Base-by-base conservation (phyloP, 2,113 vertebrate genomes). In the Spilogale gracilis region DNA sequence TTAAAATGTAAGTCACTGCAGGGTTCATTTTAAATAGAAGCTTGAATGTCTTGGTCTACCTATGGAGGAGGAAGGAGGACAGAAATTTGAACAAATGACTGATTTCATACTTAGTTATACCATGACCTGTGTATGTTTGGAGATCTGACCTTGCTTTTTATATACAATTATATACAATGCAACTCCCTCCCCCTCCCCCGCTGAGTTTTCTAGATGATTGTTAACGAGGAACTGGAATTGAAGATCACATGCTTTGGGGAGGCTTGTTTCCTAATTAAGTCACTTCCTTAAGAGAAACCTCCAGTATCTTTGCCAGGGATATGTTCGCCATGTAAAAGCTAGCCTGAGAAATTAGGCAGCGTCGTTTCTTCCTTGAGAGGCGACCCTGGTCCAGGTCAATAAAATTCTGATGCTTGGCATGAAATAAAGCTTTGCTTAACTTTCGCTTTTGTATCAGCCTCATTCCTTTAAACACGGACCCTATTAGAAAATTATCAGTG, bases 1-100 rank as follows among this genome's bases (percentile, higher is more conserved):
- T 97, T 94, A 97, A 93, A 98, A 97, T 94, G 94, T 85, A 95
- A 89, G 94, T 95, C 94, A 58, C 56, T 12, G 32, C 32, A 50
- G 65, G 30, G 50, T 93, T 92, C 76, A 3, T 95, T 93, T 92
- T 82, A 95, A 82, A 65, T 9, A 73, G 71, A 58, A 27, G 65
- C 82, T 32, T n/a, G 5, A 65, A 45, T 69, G 18, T 74, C 61
- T 63, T 45, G 32, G 50, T 92, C 74, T 92, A 96, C 86, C 82
- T 95, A 10, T 38, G 18, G 80, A 96, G 18, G 5, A 14, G 18
- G 54, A 74, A 94, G 73, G 58, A 58, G 52, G 23, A 6, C 71
- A 13, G 54, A 85, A 95, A 52, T 80, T 45, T 38, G 54, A 79
- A 60, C 65, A 60, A 56, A 67, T 86, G n/a, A 11, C 32, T 20